phyloP scores from a whole-genome alignment of 2,888 invertebrate genomes.

The Cantharis nigra region DNA sequence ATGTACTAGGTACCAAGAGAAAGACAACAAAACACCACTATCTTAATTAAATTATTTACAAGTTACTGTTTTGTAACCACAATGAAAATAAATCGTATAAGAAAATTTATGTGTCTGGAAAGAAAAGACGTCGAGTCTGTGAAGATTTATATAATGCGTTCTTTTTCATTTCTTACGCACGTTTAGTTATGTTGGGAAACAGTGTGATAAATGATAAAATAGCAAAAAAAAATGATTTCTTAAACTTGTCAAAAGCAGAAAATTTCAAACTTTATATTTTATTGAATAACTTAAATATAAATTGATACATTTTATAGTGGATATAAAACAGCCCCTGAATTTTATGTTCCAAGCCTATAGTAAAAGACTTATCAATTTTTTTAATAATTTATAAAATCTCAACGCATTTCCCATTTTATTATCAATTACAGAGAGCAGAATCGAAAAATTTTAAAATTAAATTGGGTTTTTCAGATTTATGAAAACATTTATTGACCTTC shows the following conservation, averaged over 20 bases:
- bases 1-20: neutral
- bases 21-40: neutral
- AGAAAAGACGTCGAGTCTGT: neutral
- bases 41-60: slow-evolving; percentile 13
- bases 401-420: neutral
- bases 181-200: slow-evolving; percentile 3
- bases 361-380: neutral
- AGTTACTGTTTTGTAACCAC: slow-evolving; percentile 12
- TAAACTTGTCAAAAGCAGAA: neutral
- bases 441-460: neutral
- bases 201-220: slow-evolving; percentile 1
- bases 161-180: slow-evolving; percentile 1
- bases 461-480: neutral
- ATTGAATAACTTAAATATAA: neutral
- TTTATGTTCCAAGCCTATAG: neutral
- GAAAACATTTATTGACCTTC: neutral
- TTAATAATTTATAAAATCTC: neutral
- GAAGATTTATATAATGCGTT: slow-evolving; percentile 8
- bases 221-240: neutral
- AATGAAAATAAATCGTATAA: slow-evolving; percentile 10
- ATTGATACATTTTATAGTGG: neutral
- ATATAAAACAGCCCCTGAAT: neutral
- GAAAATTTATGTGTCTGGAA: slow-evolving; percentile 9
- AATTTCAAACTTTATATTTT: neutral
- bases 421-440: no score